These are phyloP conservation scores for Alloscopus bannaensis DNA, from an alignment of 2,888 invertebrate species.

Conservation along the genomic window DNA sequence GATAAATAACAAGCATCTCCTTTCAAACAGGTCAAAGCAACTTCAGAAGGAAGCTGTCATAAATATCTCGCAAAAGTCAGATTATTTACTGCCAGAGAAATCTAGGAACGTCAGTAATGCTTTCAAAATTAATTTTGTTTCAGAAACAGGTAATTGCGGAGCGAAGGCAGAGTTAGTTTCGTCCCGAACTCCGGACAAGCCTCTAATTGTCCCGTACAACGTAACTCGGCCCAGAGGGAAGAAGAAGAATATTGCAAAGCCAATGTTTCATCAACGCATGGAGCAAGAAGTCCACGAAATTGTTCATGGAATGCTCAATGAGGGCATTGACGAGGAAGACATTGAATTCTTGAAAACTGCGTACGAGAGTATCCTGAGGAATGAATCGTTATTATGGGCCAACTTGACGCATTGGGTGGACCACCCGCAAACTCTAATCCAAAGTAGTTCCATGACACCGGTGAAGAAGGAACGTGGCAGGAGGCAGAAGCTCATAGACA, in stretches of 20 bases:
- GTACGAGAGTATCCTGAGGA: conserved; percentile 90
- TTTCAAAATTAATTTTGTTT: too few species aligned
- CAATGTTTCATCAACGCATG: conserved; percentile 36
- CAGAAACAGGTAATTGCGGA: too few species aligned
- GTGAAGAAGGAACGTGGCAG: conserved; percentile 1
- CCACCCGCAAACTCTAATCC: conserved; percentile 78
- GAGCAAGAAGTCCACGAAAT: conserved; percentile 80
- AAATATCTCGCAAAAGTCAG: too few species aligned
- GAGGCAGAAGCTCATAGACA: conserved; percentile 27
- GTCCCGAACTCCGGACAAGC: too few species aligned
- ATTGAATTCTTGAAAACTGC: conserved; percentile 86
- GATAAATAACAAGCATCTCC: conserved; percentile 32
- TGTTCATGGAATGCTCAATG: conserved; percentile 92
- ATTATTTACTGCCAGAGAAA: too few species aligned
- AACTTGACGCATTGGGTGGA: conserved; percentile 99
- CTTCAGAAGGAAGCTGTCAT: too few species aligned
- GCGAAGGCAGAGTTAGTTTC: too few species aligned
- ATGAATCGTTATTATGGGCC: conserved; percentile 85
- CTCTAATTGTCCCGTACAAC: conserved; percentile 32
- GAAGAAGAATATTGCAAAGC: conserved; percentile 26
- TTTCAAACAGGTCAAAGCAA: too few species aligned
- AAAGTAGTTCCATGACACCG: conserved; percentile 6
- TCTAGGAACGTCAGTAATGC: too few species aligned
- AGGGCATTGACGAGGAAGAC: conserved; percentile 93
- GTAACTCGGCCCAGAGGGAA: conserved; percentile 26